phyloP scores from a whole-genome alignment of 2,888 invertebrate species.

The Phlogophora meticulosa region DNA sequence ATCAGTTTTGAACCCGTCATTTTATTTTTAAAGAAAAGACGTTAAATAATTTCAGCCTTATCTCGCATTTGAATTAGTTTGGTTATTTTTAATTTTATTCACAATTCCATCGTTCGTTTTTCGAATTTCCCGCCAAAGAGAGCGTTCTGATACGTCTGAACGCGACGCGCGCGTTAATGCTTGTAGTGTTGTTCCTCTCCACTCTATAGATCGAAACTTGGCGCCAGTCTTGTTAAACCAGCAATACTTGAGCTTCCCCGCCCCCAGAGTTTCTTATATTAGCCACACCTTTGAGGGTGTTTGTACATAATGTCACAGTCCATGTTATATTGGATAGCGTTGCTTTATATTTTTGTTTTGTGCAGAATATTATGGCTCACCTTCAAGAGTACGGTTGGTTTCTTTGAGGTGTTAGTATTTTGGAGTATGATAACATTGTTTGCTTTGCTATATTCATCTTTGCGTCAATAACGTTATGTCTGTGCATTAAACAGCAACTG shows the following conservation, averaged over 20 bases:
- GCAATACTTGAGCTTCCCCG: slow-evolving; percentile 64
- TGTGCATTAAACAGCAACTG: not conserved
- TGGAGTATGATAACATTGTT: slow-evolving; percentile 39
- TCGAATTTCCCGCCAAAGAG: slow-evolving; percentile 56
- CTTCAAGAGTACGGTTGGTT: slow-evolving; percentile 37
- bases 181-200: slow-evolving; percentile 68
- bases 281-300: slow-evolving; percentile 12
- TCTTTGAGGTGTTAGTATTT: slow-evolving; percentile 34
- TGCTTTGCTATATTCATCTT: slow-evolving; percentile 21
- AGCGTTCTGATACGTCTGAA: slow-evolving; percentile 75
- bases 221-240: slow-evolving; percentile 72
- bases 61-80: not conserved
- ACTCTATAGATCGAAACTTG: slow-evolving; percentile 72
- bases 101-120: slow-evolving; percentile 40
- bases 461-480: not conserved
- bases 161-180: slow-evolving; percentile 74
- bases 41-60: slow-evolving; percentile 3
- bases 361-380: slow-evolving; percentile 37
- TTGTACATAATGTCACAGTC: slow-evolving; percentile 63
- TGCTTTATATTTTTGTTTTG: slow-evolving; percentile 40
- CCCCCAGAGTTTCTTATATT: slow-evolving; percentile 50
- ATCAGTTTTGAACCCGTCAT: slow-evolving; percentile 66
- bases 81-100: not conserved
- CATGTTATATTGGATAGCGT: slow-evolving; percentile 57
- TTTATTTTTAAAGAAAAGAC: slow-evolving; percentile 15